A percentile compares a stretch with the other conserved stretches of the same genome.
phyloP scores from a whole-genome alignment of 2,888 invertebrate species.

The Drosophila antonietae region DNA sequence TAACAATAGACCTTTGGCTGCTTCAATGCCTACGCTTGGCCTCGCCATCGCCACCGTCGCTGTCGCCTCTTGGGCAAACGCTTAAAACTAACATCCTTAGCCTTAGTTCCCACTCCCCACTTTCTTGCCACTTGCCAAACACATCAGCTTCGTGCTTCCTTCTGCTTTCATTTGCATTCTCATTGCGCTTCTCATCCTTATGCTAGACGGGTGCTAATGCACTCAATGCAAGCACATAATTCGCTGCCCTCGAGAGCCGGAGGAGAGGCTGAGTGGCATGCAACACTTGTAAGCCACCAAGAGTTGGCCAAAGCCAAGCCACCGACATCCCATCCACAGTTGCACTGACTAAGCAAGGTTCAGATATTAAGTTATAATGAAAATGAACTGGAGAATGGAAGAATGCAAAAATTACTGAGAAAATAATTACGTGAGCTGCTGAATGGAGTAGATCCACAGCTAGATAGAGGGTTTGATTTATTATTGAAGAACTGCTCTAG shows the following conservation, averaged over 20 bases:
- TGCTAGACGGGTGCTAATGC: constrained; percentile 72
- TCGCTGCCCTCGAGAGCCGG: constrained; percentile 71
- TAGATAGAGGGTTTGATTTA: neutral
- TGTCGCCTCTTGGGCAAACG: constrained; percentile 62
- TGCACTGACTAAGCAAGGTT: constrained; percentile 33
- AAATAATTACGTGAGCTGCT: neutral
- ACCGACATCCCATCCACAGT: constrained; percentile 24
- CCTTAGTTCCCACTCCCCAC: constrained; percentile 13
- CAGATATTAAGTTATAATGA: neutral
- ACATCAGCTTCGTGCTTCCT: constrained; percentile 10
- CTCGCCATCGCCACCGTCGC: constrained; percentile 24
- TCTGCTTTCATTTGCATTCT: constrained; percentile 25
- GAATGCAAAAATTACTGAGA: neutral
- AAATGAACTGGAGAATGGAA: constrained; percentile 2
- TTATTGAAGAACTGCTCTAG: neutral
- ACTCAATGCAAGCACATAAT: constrained; percentile 77
- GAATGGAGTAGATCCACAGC: neutral
- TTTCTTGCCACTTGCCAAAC: neutral
- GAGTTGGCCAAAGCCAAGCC: constrained; percentile 16
- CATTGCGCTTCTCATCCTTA: constrained; percentile 42
- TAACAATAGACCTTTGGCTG: constrained; percentile 45
- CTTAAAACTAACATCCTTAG: constrained; percentile 75
- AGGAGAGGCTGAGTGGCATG: constrained; percentile 28
- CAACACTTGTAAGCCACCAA: constrained; percentile 51
- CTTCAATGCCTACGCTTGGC: constrained; percentile 60